Conservation (phyloP, 2,797 vertebrate species). For the Rhyacichthys aspro region DNA sequence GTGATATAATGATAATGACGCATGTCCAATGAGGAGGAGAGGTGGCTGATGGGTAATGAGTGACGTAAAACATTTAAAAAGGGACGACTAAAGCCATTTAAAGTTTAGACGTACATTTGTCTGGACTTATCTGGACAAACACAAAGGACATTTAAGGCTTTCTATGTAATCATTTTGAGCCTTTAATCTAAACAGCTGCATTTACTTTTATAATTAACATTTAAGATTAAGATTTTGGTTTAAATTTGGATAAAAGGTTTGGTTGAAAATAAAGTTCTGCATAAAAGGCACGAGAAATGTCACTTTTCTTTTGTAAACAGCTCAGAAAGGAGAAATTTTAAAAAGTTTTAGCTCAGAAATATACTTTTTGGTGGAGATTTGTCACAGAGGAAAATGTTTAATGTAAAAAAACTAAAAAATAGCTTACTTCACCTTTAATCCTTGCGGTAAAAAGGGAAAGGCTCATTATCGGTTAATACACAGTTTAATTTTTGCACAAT, state of each 20-base stretch:
- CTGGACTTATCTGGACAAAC: conserved; percentile 28
- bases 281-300: no score
- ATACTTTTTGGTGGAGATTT: no score
- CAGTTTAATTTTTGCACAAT: conserved; percentile 2
- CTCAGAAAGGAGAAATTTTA: no score
- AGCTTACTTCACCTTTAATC: no score
- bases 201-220: no score
- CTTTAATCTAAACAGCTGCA: no score
- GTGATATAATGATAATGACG: conserved; percentile 46
- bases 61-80: conserved; percentile 30
- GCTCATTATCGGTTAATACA: conserved; percentile 1
- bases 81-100: conserved; percentile 12
- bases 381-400: background rate
- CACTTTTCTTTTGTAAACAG: no score
- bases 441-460: conserved; percentile 4
- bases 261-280: no score
- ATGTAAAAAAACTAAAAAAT: no score
- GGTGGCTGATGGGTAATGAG: conserved; percentile 33
- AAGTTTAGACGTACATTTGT: conserved; percentile 18
- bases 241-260: background rate
- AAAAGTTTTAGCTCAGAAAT: no score
- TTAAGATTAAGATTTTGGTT: background rate
- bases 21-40: conserved; percentile 55
- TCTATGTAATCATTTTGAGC: background rate
- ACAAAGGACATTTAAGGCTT: conserved; percentile 18